Evolutionary conservation across 2,113 vertebrate species (phyloP).

Genomic region (Cnemophilus loriae): DNA sequence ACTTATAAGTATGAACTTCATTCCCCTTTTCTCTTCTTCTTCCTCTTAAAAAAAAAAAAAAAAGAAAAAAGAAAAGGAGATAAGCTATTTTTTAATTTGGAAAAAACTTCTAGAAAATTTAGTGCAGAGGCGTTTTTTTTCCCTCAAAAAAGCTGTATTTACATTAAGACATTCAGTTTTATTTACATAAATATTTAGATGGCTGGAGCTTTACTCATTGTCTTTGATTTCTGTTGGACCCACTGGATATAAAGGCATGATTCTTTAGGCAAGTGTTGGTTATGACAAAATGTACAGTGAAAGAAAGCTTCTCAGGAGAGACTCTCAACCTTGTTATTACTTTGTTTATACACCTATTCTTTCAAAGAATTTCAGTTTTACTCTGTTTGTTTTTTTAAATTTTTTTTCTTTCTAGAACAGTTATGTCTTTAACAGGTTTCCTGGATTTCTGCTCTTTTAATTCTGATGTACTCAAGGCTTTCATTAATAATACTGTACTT

Average conservation of each 20-base stretch:
- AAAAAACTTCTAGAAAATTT: not conserved
- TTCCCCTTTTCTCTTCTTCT: not conserved
- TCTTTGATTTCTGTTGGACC: not conserved
- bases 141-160: not conserved
- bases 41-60: not conserved
- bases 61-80: not conserved
- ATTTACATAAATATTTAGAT: not conserved
- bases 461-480: not conserved
- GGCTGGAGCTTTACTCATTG: not conserved
- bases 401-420: not conserved
- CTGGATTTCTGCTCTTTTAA: not conserved
- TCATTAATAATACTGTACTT: not conserved
- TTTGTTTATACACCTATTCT: not conserved
- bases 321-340: not conserved
- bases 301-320: not conserved
- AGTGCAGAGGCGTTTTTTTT: not conserved
- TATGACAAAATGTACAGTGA: not conserved
- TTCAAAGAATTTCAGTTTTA: not conserved
- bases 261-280: not conserved
- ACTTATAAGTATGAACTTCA: not conserved
- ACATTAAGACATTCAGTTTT: not conserved
- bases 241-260: not conserved
- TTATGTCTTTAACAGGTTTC: not conserved
- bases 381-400: fast-evolving
- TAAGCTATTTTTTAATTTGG: not conserved